Conservation (phyloP, 2,888 invertebrate genomes). For the Lacanobia oleracea region DNA sequence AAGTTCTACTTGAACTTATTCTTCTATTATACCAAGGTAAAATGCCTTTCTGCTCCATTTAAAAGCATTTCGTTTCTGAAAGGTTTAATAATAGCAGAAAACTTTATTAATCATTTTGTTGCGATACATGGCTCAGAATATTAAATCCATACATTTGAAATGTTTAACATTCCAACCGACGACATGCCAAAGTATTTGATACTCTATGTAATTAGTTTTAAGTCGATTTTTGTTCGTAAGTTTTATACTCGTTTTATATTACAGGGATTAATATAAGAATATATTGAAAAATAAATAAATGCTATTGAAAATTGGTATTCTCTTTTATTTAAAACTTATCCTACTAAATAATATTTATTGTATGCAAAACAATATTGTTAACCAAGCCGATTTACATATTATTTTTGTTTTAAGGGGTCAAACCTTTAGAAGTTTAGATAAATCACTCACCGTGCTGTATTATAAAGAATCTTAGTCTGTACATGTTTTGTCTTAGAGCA, state of each 20-base stretch:
- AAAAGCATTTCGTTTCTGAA: neutral
- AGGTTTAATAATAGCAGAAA: neutral
- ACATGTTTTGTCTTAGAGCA: neutral
- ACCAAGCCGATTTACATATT: neutral
- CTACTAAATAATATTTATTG: constrained; percentile 2
- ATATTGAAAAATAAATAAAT: constrained; percentile 65
- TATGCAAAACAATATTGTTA: constrained; percentile 3
- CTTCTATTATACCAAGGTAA: neutral
- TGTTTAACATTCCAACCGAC: constrained; percentile 64
- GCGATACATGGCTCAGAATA: constrained; percentile 18
- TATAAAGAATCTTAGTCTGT: neutral
- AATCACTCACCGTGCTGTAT: neutral
- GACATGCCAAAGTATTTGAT: constrained; percentile 80
- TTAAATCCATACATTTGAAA: constrained; percentile 45
- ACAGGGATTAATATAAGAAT: constrained; percentile 77
- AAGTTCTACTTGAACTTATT: neutral
- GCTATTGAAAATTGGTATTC: constrained; percentile 32
- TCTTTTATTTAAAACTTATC: constrained; percentile 28
- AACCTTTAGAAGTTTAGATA: neutral
- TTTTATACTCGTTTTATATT: constrained; percentile 68
- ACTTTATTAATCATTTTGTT: neutral
- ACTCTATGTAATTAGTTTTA: constrained; percentile 70
- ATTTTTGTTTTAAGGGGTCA: neutral
- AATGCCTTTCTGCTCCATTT: neutral
- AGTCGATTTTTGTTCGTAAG: constrained; percentile 65